phyloP scores from a whole-genome alignment of 2,113 vertebrate genomes.

The Ellobius talpinus region DNA sequence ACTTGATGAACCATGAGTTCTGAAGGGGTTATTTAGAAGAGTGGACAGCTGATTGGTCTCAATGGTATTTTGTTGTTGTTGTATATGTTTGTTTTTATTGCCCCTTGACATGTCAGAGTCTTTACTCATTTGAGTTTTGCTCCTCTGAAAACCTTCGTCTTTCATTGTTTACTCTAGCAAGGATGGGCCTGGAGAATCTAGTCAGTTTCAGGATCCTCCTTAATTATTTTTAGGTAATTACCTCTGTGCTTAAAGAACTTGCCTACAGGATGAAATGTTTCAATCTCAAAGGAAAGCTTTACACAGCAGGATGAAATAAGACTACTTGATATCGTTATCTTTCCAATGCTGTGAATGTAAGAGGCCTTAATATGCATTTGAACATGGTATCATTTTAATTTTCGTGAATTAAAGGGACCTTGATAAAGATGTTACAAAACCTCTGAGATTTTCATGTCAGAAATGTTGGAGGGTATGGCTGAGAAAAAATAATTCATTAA shows the following conservation, averaged over 20 bases:
- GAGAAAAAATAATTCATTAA: not conserved
- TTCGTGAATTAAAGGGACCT: conserved; percentile 76
- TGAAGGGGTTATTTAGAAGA: not conserved
- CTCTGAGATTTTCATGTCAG: not conserved
- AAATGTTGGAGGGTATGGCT: not conserved
- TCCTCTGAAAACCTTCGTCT: not conserved
- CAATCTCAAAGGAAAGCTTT: not conserved
- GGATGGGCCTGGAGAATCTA: not conserved
- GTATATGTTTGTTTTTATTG: not conserved
- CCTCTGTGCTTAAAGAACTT: not conserved
- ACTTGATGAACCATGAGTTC: not conserved
- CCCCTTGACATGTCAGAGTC: not conserved
- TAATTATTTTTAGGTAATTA: not conserved
- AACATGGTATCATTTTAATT: conserved; percentile 79
- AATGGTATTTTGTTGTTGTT: too few relatives aligned
- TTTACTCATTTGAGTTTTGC: not conserved
- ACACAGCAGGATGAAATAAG: not conserved
- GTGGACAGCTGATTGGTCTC: not conserved
- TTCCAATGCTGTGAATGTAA: conserved; percentile 74
- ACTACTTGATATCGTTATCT: conserved; percentile 79
- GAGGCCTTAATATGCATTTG: conserved; percentile 71
- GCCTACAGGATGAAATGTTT: not conserved
- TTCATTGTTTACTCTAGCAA: not conserved
- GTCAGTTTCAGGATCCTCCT: not conserved
- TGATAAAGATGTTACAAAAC: conserved; percentile 50